Percentiles rank a stretch among this genome's conserved stretches.
phyloP scores from a whole-genome alignment of 1,140 invertebrate genomes.

The Mamestra configurata region DNA sequence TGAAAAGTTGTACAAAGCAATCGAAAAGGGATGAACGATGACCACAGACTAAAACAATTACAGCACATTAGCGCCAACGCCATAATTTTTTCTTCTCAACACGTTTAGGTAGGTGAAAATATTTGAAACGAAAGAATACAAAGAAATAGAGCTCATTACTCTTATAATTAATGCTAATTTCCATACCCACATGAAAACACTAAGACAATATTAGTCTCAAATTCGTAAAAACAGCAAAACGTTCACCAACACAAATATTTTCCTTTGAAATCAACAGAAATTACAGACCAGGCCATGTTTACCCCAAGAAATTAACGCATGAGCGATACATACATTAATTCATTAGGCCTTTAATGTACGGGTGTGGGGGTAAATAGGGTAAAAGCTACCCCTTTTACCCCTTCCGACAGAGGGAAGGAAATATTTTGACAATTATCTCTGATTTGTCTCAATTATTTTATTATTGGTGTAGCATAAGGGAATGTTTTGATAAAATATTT shows the following conservation, averaged over 20 bases:
- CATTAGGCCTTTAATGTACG: slow-evolving; percentile 16
- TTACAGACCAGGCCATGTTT: not conserved
- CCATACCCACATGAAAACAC: not conserved
- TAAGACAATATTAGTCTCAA: not conserved
- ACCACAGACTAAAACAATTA: too few relatives aligned
- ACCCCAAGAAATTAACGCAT: slow-evolving; percentile 22
- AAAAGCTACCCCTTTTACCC: not conserved
- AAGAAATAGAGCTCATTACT: too few relatives aligned
- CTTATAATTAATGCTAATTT: too few relatives aligned
- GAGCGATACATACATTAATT: slow-evolving; percentile 39
- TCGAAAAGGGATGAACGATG: too few relatives aligned
- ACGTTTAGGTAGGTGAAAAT: too few relatives aligned
- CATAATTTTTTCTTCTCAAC: too few relatives aligned
- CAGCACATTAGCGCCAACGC: too few relatives aligned
- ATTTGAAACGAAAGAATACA: too few relatives aligned
- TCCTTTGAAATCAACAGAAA: slow-evolving; percentile 27
- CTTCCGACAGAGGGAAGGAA: not conserved
- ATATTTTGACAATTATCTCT: not conserved
- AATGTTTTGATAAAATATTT: not conserved
- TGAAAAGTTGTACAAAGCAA: too few relatives aligned
- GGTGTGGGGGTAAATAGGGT: not conserved
- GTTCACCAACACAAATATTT: not conserved
- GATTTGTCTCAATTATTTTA: not conserved
- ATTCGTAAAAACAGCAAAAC: not conserved
- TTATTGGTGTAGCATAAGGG: not conserved